Evolutionary conservation across 2,888 invertebrate species (phyloP), one percentile per base, ranked within the genome.

Genomic region (Salpingus planirostris): DNA sequence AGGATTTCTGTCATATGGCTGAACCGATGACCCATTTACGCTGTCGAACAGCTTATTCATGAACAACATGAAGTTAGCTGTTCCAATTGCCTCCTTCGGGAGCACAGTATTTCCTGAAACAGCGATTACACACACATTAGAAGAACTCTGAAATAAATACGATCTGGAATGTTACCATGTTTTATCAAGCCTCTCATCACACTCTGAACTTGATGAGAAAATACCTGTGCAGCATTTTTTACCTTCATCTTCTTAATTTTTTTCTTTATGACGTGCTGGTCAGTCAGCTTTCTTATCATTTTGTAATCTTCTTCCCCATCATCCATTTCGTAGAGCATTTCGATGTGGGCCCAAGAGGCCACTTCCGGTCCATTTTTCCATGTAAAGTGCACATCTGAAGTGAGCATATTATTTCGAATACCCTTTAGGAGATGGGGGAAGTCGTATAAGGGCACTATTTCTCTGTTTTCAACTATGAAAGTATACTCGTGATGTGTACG

Each of bases 171-270:
- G 10, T 23, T 23, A 23, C 23, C 23, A 10, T 23, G 23, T 5
- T 7, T 5, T 10, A 10, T 11, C 4, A 23, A 11, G 4, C 23
- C 23, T 23, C 23, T 5, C 23, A 23, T 5, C 5, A 11, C 10
- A 4, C 7, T 8, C 6, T 5, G 10, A 11, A 23, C 23, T 10
- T 11, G 5, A 4, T 23, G 23, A 10, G 23, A 23, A 23, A 23
- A 23, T 11, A 23, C 23, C 10, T 23, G 23, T 4, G 10, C 23
- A 5, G 23, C 23, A 23, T 23, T 8, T 10, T 23, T 23, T 6
- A 23, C 23, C 10, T 23, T 23, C 23, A 23, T 23, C 10, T 23
- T 23, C 23, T 23, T 23, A 11, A 23, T 23, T 23, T 11, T 8
- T 8, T 23, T 11, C 5, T 11, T 8, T 23, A 8, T 23, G 7